A percentile compares a stretch with the other conserved stretches of the same genome.
Conservation (phyloP, 2,888 invertebrate genomes). For the Lithophane leautieri region DNA sequence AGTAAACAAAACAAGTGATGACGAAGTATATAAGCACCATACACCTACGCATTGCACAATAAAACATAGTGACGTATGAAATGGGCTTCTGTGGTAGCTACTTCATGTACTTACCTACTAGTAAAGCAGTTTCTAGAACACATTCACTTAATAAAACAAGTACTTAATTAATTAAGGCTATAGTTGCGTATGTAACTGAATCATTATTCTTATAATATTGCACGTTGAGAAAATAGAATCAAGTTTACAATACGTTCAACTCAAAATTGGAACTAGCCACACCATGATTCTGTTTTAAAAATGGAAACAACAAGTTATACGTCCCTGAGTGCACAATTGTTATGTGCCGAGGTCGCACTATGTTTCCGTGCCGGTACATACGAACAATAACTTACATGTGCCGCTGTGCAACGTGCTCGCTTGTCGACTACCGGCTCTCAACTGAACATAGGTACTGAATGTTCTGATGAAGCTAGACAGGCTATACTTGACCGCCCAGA, state of each 20-base stretch:
- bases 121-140: conserved; percentile 40
- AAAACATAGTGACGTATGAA: conserved; percentile 40
- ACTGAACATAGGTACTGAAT: conserved; percentile 65
- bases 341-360: conserved; percentile 55
- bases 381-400: conserved; percentile 74
- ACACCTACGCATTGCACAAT: conserved; percentile 38
- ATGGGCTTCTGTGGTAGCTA: conserved; percentile 34
- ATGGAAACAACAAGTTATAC: conserved; percentile 41
- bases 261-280: conserved; percentile 12
- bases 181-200: background rate
- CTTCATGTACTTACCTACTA: conserved; percentile 9
- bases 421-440: conserved; percentile 67
- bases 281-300: conserved; percentile 30
- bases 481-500: conserved; percentile 51
- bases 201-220: background rate
- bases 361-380: conserved; percentile 65
- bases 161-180: conserved; percentile 4
- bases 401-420: conserved; percentile 68
- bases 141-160: conserved; percentile 33
- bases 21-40: conserved; percentile 11
- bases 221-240: conserved; percentile 3
- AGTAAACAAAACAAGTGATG: conserved; percentile 50
- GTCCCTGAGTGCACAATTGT: conserved; percentile 53
- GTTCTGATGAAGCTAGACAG: conserved; percentile 39
- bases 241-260: conserved; percentile 1